A percentile compares a stretch with the other conserved stretches of the same genome.
These are phyloP conservation scores for Sepioteuthis lessoniana DNA, from an alignment of 2,888 invertebrate species.

Conservation along the genomic window DNA sequence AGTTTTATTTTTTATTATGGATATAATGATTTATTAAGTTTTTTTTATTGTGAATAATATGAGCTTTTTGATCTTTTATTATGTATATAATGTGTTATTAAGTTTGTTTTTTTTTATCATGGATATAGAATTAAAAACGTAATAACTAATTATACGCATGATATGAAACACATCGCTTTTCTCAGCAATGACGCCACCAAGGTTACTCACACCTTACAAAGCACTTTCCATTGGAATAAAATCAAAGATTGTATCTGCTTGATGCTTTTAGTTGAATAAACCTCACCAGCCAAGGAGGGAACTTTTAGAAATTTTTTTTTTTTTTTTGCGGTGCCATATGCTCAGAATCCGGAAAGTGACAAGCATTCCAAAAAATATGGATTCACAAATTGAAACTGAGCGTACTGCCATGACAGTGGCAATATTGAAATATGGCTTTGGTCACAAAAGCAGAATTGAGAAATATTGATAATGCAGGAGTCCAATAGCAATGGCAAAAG, in stretches of 20 bases:
- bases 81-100: too few relatives aligned
- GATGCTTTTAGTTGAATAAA: not conserved
- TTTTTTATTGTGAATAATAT: too few relatives aligned
- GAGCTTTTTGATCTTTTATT: too few relatives aligned
- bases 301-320: not conserved
- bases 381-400: conserved; percentile 11
- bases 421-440: not conserved
- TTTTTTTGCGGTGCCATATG: not conserved
- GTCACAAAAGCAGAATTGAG: not conserved
- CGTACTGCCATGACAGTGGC: not conserved
- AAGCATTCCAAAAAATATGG: not conserved
- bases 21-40: too few relatives aligned
- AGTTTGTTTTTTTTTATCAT: too few relatives aligned
- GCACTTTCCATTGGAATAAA: not conserved
- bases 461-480: not conserved
- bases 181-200: not conserved
- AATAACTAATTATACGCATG: too few relatives aligned
- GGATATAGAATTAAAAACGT: too few relatives aligned
- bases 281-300: not conserved
- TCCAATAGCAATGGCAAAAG: not conserved
- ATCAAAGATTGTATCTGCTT: not conserved
- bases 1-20: too few relatives aligned
- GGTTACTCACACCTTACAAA: not conserved
- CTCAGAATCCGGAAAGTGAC: not conserved
- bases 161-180: too few relatives aligned